Evolutionary conservation across 2,888 invertebrate species (phyloP).

Genomic region (Phlogophora meticulosa): DNA sequence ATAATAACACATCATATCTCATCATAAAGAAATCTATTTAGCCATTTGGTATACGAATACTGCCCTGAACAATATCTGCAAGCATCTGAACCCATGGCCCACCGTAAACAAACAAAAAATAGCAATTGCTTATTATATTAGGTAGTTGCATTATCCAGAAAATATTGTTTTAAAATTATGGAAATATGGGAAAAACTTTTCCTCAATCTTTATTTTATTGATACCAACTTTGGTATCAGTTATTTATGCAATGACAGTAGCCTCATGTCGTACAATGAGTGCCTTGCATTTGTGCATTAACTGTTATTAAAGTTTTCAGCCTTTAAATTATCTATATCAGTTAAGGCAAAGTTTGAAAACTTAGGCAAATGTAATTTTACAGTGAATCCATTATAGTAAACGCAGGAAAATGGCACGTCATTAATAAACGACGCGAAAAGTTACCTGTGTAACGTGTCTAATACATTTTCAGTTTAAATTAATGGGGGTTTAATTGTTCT

Average conservation of each 20-base stretch:
- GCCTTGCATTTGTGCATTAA: too few species aligned
- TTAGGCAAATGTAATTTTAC: not conserved
- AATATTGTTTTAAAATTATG: not conserved
- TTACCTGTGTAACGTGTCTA: not conserved
- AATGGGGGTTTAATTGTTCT: not conserved
- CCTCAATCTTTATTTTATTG: not conserved
- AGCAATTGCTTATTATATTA: not conserved
- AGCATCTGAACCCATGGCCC: constrained; percentile 55
- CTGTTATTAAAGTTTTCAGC: not conserved
- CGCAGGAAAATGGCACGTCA: not conserved
- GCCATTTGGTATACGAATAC: constrained; percentile 89
- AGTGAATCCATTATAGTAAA: not conserved
- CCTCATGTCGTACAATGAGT: not conserved
- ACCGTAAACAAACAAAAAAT: constrained; percentile 59
- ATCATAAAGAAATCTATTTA: constrained; percentile 80
- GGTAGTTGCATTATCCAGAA: not conserved
- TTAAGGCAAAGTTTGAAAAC: not conserved
- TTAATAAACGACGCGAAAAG: constrained; percentile 3
- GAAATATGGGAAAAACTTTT: not conserved
- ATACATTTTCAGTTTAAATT: not conserved
- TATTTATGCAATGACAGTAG: not conserved
- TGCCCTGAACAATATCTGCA: constrained; percentile 81
- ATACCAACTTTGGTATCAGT: not conserved
- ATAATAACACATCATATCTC: constrained; percentile 70
- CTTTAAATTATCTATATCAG: not conserved